Base-by-base conservation (phyloP, 2,888 invertebrate species). In the Spicauda simplicius region DNA sequence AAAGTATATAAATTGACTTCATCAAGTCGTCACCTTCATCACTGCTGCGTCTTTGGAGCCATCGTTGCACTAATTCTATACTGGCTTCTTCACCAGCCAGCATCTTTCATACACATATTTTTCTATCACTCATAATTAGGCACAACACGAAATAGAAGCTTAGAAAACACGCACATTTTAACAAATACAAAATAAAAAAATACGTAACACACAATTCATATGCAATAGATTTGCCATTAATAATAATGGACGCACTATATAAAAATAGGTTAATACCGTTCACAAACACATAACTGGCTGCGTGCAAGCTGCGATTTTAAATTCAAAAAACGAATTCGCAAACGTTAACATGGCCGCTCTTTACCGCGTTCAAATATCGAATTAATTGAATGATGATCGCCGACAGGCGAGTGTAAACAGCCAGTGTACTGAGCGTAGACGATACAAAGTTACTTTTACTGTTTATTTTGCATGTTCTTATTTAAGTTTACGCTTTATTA, bases 31-130 rank as follows among this genome's bases (percentile, higher is more conserved):
- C 41, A 41, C 41, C 41, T 41, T 91, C 88, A 72, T 90, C 91
- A 73, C 87, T 89, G 74, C 78, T 80, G 33, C 90, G 82, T 69
- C 86, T 83, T 74, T 86, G 88, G 62, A 91, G 83, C 92, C 93
- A 93, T 76, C 85, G 76, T 77, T 92, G 90, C 77, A 93, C 93
- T 76, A 92, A 79, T 74, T 92, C 92, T 63, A 91, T 87, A 84
- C 92, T 91, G 83, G 88, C 83, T 78, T 92, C 92, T 75, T 92
- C 86, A 74, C 92, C 85, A 80, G 93, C 91, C 83, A 92, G 84
- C 92, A 92, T 92, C 77, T 83, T 90, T 77, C 72, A 82, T 81
- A 79, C 78, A 84, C 91, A 88, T 86, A 81, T 78, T 83, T 78
- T 72, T 70, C 72, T 50, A 64, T 52, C 70, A 69, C 62, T 68